Percentiles rank a stretch among this genome's conserved stretches.
Evolutionary conservation across 30 jellyfish, hydroid and myxozoan species (phyloP).

Genomic region (Mastigias papua): DNA sequence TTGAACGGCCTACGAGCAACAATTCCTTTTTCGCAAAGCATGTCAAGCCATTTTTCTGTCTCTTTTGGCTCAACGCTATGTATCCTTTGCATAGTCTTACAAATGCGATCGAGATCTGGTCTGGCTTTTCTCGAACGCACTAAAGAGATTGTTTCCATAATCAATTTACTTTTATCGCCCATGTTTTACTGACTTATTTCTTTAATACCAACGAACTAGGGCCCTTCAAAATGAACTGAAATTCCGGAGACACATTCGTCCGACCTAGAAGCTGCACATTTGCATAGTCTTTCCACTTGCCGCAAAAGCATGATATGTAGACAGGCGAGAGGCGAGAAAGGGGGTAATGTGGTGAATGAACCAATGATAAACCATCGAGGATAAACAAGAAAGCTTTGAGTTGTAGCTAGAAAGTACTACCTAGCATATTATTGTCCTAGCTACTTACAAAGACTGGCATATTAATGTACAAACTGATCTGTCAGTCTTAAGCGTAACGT

Average conservation of each 20-base stretch:
- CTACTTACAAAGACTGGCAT: neutral
- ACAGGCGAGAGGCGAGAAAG: slow-evolving; percentile 24
- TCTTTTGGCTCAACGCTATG: slow-evolving; percentile 81
- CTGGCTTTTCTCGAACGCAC: slow-evolving; percentile 91
- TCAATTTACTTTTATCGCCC: slow-evolving; percentile 63
- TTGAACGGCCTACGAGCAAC: slow-evolving; percentile 84
- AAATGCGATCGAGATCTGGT: slow-evolving; percentile 90
- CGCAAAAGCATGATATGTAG: slow-evolving; percentile 78
- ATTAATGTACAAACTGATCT: neutral
- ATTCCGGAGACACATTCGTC: slow-evolving; percentile 4
- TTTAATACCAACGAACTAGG: neutral
- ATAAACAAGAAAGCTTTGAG: no score
- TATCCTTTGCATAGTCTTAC: slow-evolving; percentile 82
- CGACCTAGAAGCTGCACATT: slow-evolving; percentile 61
- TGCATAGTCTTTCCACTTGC: slow-evolving; percentile 78
- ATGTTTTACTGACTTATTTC: neutral
- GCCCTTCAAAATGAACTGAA: neutral
- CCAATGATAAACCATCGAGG: neutral
- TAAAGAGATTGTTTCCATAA: slow-evolving; percentile 73
- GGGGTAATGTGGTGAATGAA: slow-evolving; percentile 1
- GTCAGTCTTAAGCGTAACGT: neutral
- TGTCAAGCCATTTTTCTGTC: slow-evolving; percentile 77
- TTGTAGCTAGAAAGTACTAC: neutral
- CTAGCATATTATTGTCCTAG: neutral
- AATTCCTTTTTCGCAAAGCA: slow-evolving; percentile 59